Base-by-base conservation (phyloP, 2,888 invertebrate species). In the Amiota mariae region DNA sequence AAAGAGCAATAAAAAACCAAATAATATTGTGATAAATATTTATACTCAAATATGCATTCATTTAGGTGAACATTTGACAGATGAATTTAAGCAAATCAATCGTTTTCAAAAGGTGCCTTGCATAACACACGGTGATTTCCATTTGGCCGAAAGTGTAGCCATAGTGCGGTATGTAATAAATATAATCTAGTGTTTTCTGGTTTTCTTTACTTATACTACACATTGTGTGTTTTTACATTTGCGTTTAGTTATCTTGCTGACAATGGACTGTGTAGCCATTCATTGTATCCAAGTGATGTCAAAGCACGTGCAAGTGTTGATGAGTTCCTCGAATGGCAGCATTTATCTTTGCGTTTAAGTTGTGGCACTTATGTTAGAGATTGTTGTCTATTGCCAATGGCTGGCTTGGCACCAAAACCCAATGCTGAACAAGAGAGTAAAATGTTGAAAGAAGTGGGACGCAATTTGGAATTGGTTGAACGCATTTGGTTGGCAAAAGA, bases 271-370 rank as follows among this genome's bases (percentile, higher is more conserved):
- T 80, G 89, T 8, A 79, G 88, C 57, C 92, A 93, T 73, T 90
- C 92, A 76, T 93, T 93, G 91, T 95, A 94, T 87, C 94, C 95
- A 0, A 90, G 89, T 74, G 92, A 93, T 71, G 85, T 91, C 0
- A 88, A 91, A 82, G 81, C 87, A 61, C 92, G 92, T 82, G 93
- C 93, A 0, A 89, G 90, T 75, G 92, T 94, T 8, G 94, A 95
- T 84, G 94, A 95, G 87, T 94, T 92, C 84, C 89, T 94, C 74
- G 92, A 93, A 86, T 95, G 95, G 95, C 94, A 95, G 74, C 94
- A 94, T 84, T 82, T 91, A 10, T 93, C 93, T 78, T 90, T 70
- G 79, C 90, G 94, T 73, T 73, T 91, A 6, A 87, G 90, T 74
- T 93, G 93, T 79, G 89, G 92, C 1, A 82, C 90, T 78, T 92